Evolutionary conservation across 2,797 vertebrate genomes (phyloP), one percentile per base, ranked within the genome.

Genomic region (Leptatherina wallacei): DNA sequence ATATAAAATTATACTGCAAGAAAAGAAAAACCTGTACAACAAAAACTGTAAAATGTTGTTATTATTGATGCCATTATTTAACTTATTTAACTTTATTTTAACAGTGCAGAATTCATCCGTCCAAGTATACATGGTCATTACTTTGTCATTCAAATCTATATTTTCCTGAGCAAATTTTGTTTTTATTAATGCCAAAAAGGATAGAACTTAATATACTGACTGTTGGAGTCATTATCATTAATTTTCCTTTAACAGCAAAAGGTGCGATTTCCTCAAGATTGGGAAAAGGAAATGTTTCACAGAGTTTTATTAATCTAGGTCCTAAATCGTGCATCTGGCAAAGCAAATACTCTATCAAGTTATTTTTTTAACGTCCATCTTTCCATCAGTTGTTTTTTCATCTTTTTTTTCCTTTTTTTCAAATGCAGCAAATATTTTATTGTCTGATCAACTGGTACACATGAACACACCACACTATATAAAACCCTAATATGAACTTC

Each of bases 341-440:
- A 69, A 4, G 22, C 52, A 35, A 38, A 63, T 18, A 32, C 62
- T 74, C 20, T 62, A 18, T 27, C 22, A 54, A 64, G 61, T 78
- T 59, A 69, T 35, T 35, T 82, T 87, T 81, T 78, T 63, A 59
- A 60, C 65, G 64, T 27, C 1, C 5, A 2, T 70, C 33, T 65
- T 77, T 61, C 12, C 70, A 27, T 64, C 49, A 3, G 14, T 44
- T 44, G 16, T 20, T 44, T 44, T 44, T 44, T 18, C 16, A 4
- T 32, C 30, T 32, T 32, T 32, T 32, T 32, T 32, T 32, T 32
- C 3, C 6, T 32, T 4, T 32, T 32, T 32, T 32, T 32, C 30
- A 32, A 32, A 32, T 32, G 30, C 3, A 32, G 30, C 30, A 32
- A 32, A 32, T 32, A 32, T 32, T 32, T 32, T 32, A 32, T 32